Evolutionary conservation across 2,797 vertebrate species (phyloP), one percentile per base, ranked within the genome.

Genomic region (Fratercula arctica): DNA sequence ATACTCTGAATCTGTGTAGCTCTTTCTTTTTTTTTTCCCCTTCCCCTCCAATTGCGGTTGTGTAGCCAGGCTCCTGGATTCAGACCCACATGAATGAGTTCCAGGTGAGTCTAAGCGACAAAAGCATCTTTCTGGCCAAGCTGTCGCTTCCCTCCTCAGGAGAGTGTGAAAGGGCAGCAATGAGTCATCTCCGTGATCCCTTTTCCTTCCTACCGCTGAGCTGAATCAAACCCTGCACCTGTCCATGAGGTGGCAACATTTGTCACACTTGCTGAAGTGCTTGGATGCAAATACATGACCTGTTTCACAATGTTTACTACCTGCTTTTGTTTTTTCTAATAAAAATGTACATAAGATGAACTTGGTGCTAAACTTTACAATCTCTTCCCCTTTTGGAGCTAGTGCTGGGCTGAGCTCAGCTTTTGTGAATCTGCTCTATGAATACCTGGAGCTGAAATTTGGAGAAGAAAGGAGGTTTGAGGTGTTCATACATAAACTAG

Each of bases 221-320:
- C 82, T 89, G 69, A 29, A 81, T 85, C 91, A 68, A 91, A 45
- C 94, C 89, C 66, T 75, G 76, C 96, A 95, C 96, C 96, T 93
- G 82, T 85, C 96, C 96, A 89, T 97, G 85, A 96, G 96, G 95
- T 96, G 96, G 96, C 96, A 97, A 97, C 94, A 37, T 95, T 96
- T 96, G 90, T 96, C 82, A 39, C 20, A 3, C 85, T 89, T 95
- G 54, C 78, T 69, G n/a, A 94, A 91, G 43, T 78, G 59, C 35
- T 93, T 83, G 73, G 66, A 72, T 93, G 64, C 64, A 79, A 90
- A 90, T 43, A 35, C 21, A 24, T 23, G 23, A 45, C 53, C 19
- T 72, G n/a, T 53, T 87, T 83, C 48, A 92, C 87, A 83, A 72
- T 60, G 60, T 60, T 94, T 70, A 23, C 51, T 87, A 8, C 25